A percentile compares a stretch with the other conserved stretches of the same genome.
These are phyloP conservation scores for Numida meleagris DNA, from an alignment of 2,113 vertebrate genomes.

Conservation along the genomic window DNA sequence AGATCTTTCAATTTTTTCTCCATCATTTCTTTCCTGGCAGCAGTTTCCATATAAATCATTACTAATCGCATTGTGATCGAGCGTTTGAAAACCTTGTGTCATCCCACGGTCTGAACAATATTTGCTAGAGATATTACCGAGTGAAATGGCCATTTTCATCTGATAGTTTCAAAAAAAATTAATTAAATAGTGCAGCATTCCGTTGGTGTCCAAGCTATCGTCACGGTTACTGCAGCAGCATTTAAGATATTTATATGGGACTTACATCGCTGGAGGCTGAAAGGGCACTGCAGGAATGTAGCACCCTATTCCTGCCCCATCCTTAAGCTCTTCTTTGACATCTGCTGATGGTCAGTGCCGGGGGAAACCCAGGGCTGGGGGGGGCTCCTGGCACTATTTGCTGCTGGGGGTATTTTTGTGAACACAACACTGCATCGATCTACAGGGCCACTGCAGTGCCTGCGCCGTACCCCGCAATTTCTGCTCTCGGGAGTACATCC, in stretches of 20 bases:
- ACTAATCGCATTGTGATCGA: constrained; percentile 1
- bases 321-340: neutral
- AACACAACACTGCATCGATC: neutral
- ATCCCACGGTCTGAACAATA: constrained; percentile 1
- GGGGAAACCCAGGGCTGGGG: neutral
- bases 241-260: neutral
- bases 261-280: neutral
- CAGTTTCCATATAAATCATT: constrained; percentile 22
- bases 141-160: constrained; percentile 15
- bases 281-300: neutral
- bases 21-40: neutral
- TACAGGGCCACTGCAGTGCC: neutral
- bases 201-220: neutral
- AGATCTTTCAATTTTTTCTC: neutral
- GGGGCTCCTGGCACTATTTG: neutral
- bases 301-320: neutral
- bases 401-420: neutral
- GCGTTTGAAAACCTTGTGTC: constrained; percentile 26
- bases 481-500: neutral
- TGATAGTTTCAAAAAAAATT: neutral
- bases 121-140: neutral
- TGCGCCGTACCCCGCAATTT: fast-evolving
- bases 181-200: neutral
- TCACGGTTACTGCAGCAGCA: neutral
- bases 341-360: neutral